Conservation (phyloP, 2,888 invertebrate species). For the Napeogenes sylphis region DNA sequence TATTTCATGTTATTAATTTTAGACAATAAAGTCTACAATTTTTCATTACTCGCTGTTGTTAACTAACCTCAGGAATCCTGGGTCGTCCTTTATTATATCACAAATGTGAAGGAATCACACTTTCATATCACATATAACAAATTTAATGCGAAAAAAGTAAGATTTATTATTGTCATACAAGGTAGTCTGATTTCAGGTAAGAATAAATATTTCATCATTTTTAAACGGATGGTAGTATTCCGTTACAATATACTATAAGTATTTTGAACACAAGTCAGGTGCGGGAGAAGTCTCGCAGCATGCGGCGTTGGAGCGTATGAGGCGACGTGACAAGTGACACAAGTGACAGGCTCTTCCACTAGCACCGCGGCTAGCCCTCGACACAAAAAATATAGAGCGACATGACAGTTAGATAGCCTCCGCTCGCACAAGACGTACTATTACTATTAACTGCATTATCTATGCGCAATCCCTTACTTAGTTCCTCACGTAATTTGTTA, state of each 20-base stretch:
- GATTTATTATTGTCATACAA: too few relatives aligned
- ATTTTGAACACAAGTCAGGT: conserved; percentile 2
- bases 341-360: background rate
- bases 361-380: conserved; percentile 4
- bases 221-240: too few relatives aligned
- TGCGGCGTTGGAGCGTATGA: conserved; percentile 13
- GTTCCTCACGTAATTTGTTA: conserved; percentile 1
- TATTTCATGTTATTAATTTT: too few relatives aligned
- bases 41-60: too few relatives aligned
- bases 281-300: conserved; percentile 5
- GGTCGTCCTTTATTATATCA: too few relatives aligned
- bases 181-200: too few relatives aligned
- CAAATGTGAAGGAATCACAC: too few relatives aligned
- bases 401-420: conserved; percentile 15
- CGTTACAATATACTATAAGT: background rate
- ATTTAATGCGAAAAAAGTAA: too few relatives aligned
- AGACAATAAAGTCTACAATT: too few relatives aligned
- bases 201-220: too few relatives aligned
- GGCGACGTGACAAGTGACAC: conserved; percentile 11
- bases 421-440: background rate
- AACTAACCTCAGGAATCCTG: too few relatives aligned
- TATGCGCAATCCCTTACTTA: background rate
- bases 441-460: conserved; percentile 3
- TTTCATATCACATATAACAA: too few relatives aligned
- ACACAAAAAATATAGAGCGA: conserved; percentile 20